phyloP scores from a whole-genome alignment of 2,888 invertebrate genomes.

The Metallyticus violacea region DNA sequence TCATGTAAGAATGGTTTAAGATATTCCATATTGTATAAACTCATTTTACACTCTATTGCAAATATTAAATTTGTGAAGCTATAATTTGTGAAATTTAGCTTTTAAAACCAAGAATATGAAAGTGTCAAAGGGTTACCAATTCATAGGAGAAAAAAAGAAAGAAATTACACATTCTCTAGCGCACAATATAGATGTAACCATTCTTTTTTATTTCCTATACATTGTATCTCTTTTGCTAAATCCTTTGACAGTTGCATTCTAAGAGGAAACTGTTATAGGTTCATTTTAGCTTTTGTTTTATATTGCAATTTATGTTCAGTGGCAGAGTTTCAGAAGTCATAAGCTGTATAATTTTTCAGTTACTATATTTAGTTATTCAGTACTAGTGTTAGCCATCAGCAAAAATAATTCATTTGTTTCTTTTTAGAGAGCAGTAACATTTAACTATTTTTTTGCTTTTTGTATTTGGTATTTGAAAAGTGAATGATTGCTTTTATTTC shows the following conservation, averaged over 20 bases:
- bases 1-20: not conserved
- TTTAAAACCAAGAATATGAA: not conserved
- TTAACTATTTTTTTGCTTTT: not conserved
- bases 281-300: not conserved
- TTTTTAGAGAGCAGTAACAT: not conserved
- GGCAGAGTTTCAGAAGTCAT: too few species aligned
- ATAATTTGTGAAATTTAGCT: not conserved
- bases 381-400: not conserved
- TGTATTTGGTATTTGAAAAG: not conserved
- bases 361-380: not conserved
- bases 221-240: not conserved
- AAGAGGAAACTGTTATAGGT: too few species aligned
- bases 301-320: not conserved
- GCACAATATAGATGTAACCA: not conserved
- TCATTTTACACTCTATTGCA: not conserved
- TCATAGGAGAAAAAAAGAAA: not conserved
- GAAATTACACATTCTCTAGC: not conserved
- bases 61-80: not conserved
- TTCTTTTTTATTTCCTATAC: not conserved
- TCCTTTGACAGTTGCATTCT: not conserved
- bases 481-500: not conserved
- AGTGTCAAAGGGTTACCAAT: not conserved
- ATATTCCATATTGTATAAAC: not conserved
- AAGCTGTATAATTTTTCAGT: not conserved
- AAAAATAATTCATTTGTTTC: not conserved